Base-by-base conservation (phyloP, 2,888 invertebrate species). In the Lasioglossum pauxillum region DNA sequence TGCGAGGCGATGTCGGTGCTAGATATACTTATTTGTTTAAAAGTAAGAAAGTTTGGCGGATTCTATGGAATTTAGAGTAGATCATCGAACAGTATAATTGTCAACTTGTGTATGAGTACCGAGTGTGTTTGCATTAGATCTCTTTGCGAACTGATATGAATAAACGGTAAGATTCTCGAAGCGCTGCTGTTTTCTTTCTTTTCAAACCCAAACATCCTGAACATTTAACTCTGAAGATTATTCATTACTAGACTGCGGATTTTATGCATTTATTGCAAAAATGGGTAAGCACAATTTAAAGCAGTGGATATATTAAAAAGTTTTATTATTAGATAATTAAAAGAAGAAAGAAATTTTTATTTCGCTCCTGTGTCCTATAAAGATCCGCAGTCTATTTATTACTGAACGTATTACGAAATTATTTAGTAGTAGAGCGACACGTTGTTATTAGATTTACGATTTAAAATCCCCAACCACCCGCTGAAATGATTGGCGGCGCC, bases 71-170 rank as follows among this genome's bases (percentile, higher is more conserved):
- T 80, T 78, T 83, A 83, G 73, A 46, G 69, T 78, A 71, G 27
- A 46, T 69, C 4, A 41, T n/a, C n/a, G 2, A n/a, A 31, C 88
- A 84, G 75, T 64, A 27, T 84, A 84, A 80, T 80, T 71, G 73
- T 79, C 60, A 64, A 71, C 53, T 41, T 79, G 74, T 75, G 57
- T 60, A 83, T 67, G 81, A 85, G 41, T 81, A 84, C 73, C 38
- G 57, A 44, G 75, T 49, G 78, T 83, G 82, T 88, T 86, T 86
- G 85, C 84, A 87, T 83, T 64, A 79, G 87, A 88, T 85, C 82
- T 86, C 82, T 78, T 69, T 67, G 77, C 73, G 72, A 89, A 87
- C 79, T 84, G 44, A 75, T 80, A 88, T 75, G 78, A 89, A 90
- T 91, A 87, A 90, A 91, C 49, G 19, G 64, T 79, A 46, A 84